phyloP scores from a whole-genome alignment of 2,797 vertebrate species.

The Arrhamphus sclerolepis region DNA sequence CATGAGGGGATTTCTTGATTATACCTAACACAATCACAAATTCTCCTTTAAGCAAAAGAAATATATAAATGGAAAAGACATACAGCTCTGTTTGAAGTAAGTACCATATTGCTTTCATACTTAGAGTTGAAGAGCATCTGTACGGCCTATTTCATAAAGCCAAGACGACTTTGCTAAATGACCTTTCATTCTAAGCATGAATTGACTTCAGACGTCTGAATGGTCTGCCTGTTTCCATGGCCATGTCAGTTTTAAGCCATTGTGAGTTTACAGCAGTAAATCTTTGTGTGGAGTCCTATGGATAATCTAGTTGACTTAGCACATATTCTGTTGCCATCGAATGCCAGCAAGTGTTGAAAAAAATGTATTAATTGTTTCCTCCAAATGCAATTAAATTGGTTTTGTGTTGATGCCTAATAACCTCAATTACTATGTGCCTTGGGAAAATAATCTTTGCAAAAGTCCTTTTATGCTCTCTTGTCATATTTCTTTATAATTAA shows the following conservation, averaged over 20 bases:
- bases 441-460: constrained; percentile 55
- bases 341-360: constrained; percentile 4
- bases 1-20: no score
- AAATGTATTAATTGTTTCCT: constrained; percentile 63
- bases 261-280: constrained; percentile 8
- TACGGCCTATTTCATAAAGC: background rate
- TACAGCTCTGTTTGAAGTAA: background rate
- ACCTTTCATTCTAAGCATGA: constrained; percentile 12
- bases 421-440: constrained; percentile 63
- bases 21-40: no score
- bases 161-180: constrained; percentile 1
- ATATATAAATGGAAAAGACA: background rate
- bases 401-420: constrained; percentile 66
- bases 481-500: constrained; percentile 73
- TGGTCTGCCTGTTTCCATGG: constrained; percentile 1
- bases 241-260: background rate
- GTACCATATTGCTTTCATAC: background rate
- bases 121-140: background rate
- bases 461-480: constrained; percentile 49
- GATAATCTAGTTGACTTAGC: background rate
- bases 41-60: background rate
- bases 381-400: constrained; percentile 61
- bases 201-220: constrained; percentile 8
- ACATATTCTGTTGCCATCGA: no score
- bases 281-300: background rate